Percentiles rank a stretch among this genome's conserved stretches.
Conservation (phyloP, 2,113 vertebrate species). For the Ameiurus melas region DNA sequence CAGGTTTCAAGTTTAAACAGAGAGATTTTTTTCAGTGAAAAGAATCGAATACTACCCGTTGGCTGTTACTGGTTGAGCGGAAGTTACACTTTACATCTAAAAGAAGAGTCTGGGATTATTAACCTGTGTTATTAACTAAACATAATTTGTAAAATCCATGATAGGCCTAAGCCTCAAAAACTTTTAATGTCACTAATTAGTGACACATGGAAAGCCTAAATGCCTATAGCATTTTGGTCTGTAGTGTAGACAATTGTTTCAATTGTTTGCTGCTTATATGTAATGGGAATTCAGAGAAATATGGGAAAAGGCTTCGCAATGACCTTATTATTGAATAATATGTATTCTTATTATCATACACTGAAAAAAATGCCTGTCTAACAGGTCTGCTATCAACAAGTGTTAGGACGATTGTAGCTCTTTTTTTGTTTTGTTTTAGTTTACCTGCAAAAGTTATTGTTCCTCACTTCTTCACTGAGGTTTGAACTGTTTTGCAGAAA, state of each 20-base stretch:
- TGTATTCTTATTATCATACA: neutral
- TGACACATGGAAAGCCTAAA: neutral
- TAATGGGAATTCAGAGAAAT: neutral
- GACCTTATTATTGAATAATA: neutral
- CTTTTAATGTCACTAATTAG: neutral
- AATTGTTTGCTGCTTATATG: neutral
- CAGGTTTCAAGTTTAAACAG: slow-evolving; percentile 44
- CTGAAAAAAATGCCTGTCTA: neutral
- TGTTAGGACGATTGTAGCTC: slow-evolving; percentile 51
- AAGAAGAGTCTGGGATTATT: slow-evolving; percentile 16
- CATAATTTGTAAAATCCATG: neutral
- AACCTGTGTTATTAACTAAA: slow-evolving; percentile 2
- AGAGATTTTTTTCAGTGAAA: neutral
- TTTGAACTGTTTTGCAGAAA: slow-evolving; percentile 65
- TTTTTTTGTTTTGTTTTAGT: neutral
- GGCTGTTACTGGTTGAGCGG: slow-evolving; percentile 9
- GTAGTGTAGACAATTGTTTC: neutral
- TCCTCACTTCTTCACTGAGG: slow-evolving; percentile 48
- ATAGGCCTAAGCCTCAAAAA: neutral
- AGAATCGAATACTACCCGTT: slow-evolving; percentile 12
- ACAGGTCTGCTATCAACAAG: slow-evolving; percentile 72
- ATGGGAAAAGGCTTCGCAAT: neutral
- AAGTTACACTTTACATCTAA: slow-evolving; percentile 30
- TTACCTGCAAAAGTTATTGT: slow-evolving; percentile 44
- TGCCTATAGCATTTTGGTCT: neutral